phyloP scores from a whole-genome alignment of 2,888 invertebrate species.

The Steromphala cineraria region DNA sequence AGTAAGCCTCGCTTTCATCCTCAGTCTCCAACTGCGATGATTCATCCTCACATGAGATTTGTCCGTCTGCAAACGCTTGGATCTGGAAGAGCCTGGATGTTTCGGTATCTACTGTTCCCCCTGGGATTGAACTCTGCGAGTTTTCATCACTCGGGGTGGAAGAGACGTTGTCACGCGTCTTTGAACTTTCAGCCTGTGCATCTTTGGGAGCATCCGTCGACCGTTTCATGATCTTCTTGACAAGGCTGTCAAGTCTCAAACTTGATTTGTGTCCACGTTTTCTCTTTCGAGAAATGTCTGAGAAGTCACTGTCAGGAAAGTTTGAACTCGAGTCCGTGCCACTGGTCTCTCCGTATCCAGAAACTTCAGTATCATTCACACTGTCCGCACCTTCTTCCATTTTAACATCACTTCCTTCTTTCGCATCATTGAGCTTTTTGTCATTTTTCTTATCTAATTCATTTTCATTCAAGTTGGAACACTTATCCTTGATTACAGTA shows the following conservation, averaged over 20 bases:
- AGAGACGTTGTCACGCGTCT: not conserved
- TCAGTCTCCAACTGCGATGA: not conserved
- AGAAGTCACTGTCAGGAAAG: constrained; percentile 3
- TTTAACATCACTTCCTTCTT: not conserved
- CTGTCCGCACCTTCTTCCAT: not conserved
- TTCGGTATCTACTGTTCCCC: not conserved
- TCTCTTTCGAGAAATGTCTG: not conserved
- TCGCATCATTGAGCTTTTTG: not conserved
- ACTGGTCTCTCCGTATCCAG: not conserved
- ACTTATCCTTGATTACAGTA: no score
- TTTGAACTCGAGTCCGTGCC: not conserved
- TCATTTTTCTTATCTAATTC: no score
- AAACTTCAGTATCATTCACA: not conserved
- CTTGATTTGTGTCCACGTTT: not conserved
- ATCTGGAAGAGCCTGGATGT: not conserved
- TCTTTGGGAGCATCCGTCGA: not conserved
- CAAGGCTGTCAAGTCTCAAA: not conserved
- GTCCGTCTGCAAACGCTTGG: not conserved
- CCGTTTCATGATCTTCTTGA: not conserved
- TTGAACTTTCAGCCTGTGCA: not conserved
- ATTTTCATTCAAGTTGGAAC: no score
- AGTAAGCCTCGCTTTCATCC: not conserved
- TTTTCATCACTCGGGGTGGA: not conserved
- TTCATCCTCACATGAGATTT: not conserved
- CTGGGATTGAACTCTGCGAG: not conserved